Evolutionary conservation across 2,113 vertebrate genomes (phyloP).

Genomic region (Scophthalmus maximus): DNA sequence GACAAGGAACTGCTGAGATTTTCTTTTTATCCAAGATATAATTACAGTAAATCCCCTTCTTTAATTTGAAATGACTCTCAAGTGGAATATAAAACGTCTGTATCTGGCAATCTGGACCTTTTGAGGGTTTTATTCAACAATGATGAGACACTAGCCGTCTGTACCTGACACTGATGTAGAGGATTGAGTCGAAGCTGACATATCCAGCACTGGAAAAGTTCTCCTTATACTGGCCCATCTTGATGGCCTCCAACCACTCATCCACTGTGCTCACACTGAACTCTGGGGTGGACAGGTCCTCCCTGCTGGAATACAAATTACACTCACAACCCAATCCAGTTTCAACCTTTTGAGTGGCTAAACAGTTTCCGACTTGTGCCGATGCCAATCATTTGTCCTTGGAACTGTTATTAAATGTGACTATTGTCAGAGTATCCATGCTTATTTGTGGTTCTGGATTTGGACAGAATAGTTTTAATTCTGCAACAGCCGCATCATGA

Average conservation of each 20-base stretch:
- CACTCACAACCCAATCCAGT: constrained; percentile 42
- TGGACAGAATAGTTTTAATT: constrained; percentile 19
- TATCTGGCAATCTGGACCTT: constrained; percentile 41
- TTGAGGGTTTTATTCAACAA: constrained; percentile 24
- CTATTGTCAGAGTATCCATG: neutral
- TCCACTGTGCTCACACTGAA: constrained; percentile 84
- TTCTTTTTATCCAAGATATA: neutral
- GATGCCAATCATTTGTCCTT: neutral
- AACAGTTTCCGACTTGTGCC: neutral
- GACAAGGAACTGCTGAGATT: neutral
- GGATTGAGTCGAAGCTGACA: constrained; percentile 85
- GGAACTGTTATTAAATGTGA: neutral
- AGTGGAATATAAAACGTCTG: constrained; percentile 9
- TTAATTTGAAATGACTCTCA: constrained; percentile 35
- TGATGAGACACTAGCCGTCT: constrained; percentile 6
- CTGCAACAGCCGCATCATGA: constrained; percentile 1
- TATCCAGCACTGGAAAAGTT: constrained; percentile 86
- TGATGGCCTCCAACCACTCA: constrained; percentile 87
- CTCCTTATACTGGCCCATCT: constrained; percentile 87
- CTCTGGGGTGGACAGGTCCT: constrained; percentile 83
- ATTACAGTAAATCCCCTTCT: constrained; percentile 16
- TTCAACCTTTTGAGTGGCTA: constrained; percentile 15
- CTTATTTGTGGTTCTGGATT: constrained; percentile 11
- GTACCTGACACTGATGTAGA: constrained; percentile 86
- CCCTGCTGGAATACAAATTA: constrained; percentile 72